Evolutionary conservation across 2,888 invertebrate species (phyloP), one percentile per base, ranked within the genome.

Genomic region (Megastigmus dorsalis): DNA sequence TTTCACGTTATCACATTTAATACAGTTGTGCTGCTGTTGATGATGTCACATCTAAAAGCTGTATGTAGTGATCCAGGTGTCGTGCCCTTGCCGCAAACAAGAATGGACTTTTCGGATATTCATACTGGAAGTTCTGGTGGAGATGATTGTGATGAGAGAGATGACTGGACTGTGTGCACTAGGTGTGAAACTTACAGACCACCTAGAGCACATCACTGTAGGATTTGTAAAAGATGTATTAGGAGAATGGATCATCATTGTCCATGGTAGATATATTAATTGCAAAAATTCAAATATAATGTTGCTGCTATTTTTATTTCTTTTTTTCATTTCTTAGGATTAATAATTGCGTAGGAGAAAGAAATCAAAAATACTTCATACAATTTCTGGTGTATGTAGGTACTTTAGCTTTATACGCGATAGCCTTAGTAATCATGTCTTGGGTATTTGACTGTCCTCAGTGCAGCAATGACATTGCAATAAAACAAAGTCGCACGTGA

Each of bases 341-440:
- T 57, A 97, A 97, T 87, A 97, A 97, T 88, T 97, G 97, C 88
- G 95, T 97, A 4, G 97, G 96, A 52, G 96, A 97, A 88, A 92
- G 92, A 83, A 97, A 97, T 90, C 96, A 97, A 89, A 96, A 96
- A 87, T 96, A 94, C 89, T 97, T 97, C 88, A 91, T 97, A 79
- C 95, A 97, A 85, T 97, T 97, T 90, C 90, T 95, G 77, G 90
- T 95, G 48, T 96, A 95, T 86, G 95, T 95, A 74, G 94, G 93
- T 68, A 88, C 91, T 54, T 86, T 93, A 75, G 90, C 92, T 1
- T 79, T 90, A 0, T 94, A 95, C 85, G 92, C 94, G 7, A 90
- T 94, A 48, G 89, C 89, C n/a, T 88, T 95, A 82, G 93, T 95
- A 48, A 90, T 93, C 38, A 89, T 91, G 57, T 93, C 94, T 0